Base-by-base conservation (phyloP, 1,140 invertebrate genomes). In the Pectinophora gossypiella region DNA sequence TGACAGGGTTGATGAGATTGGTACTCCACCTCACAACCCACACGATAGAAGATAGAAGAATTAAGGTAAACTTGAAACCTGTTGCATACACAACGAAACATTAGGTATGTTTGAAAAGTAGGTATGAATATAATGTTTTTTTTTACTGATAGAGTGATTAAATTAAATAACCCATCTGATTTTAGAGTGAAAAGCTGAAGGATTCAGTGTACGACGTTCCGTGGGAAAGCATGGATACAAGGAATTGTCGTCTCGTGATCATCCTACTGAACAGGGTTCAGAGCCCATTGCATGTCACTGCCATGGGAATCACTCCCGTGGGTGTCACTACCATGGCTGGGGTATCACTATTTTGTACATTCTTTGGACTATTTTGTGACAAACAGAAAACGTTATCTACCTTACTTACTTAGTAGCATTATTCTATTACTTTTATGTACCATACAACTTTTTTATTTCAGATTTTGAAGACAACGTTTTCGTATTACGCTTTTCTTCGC, bases 401-500 rank as follows among this genome's bases (percentile, higher is more conserved):
- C 12, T 27, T 6, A 27, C 5, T 27, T 5, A 27, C 5, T 6
- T 6, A 27, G 23, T 27, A 27, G 23, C 5, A 6, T 6, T 6
- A 12, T 27, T 27, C 12, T 6, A 27, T 27, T 27, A 6, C 12
- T 27, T 12, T 5, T 6, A 27, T 5, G 23, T 5, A 27, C 5
- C 5, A 27, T 27, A 6, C 12, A 6, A 27, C 12, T 44, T 19
- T 22, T 45, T 45, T 45, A 13, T 45, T 45, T 20, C 43, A 45
- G 43, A 45, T 45, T 1, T 19, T 45, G 21, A 45, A 19, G 19
- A 45, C 43, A 13, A 19, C 43, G 7, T 23, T 81, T 77, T 76
- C 65, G 75, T 71, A 74, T 81, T 80, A 71, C 55, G 54, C 61
- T 60, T 74, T 74, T 72, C 75, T 66, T n/a, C n/a, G n/a, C n/a